Conservation (phyloP, 1,140 invertebrate genomes). For the Lepidurus arcticus region DNA sequence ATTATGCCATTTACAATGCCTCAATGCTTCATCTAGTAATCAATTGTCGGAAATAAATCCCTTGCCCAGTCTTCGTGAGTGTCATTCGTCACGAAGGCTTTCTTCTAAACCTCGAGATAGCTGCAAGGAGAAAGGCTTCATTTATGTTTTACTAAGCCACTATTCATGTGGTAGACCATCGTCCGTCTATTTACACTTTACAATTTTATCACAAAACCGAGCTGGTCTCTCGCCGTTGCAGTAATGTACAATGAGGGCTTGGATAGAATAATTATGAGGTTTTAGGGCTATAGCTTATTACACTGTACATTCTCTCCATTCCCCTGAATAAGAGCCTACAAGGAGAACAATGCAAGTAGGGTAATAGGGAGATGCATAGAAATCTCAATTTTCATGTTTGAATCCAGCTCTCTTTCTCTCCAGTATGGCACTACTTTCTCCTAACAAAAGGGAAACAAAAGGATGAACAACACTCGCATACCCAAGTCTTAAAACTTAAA, state of each 20-base stretch:
- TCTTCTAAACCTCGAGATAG: too few relatives aligned
- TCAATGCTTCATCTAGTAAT: too few relatives aligned
- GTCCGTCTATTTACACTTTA: conserved; percentile 4
- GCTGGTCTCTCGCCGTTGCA: conserved; percentile 8
- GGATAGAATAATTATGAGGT: conserved; percentile 4
- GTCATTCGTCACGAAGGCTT: too few relatives aligned
- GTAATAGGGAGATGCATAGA: conserved; percentile 11
- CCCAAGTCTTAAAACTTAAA: not conserved
- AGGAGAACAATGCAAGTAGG: not conserved
- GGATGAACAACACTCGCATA: not conserved
- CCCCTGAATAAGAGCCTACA: not conserved
- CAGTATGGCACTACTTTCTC: conserved; percentile 14
- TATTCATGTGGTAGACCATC: not conserved
- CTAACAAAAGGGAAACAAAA: not conserved
- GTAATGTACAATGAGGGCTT: conserved; percentile 10
- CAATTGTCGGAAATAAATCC: too few relatives aligned
- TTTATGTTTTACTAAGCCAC: not conserved
- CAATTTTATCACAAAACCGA: conserved; percentile 18
- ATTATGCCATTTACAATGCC: too few relatives aligned
- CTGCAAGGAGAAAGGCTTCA: too few relatives aligned
- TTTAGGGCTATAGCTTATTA: conserved; percentile 14
- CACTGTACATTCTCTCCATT: conserved; percentile 11
- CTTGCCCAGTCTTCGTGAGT: too few relatives aligned
- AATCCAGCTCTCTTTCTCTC: not conserved
- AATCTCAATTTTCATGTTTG: not conserved